Base-by-base conservation (phyloP, 2,888 invertebrate genomes). In the Blera fallax region DNA sequence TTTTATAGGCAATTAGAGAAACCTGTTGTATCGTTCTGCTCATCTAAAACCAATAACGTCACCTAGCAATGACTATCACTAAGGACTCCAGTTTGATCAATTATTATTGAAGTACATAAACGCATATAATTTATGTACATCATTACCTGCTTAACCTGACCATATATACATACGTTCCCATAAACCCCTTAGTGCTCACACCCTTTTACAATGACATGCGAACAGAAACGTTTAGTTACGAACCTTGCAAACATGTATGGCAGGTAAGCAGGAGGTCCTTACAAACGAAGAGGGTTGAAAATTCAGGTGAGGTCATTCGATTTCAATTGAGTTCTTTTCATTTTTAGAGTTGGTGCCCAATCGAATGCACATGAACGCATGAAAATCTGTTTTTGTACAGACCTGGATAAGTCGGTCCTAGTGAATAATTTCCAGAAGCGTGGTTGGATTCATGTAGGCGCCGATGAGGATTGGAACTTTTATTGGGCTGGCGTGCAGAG, bases 401-500 rank as follows among this genome's bases (percentile, higher is more conserved):
- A 92, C 92, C 94, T 98, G 90, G 98, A 98, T 90, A 98, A 98
- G 92, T 98, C 98, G 21, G 98, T 98, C 8, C 94, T 98, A 76
- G 94, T 97, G 64, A 96, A 96, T 88, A 98, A 98, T 92, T 98
- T 98, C 90, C 97, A 98, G 88, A 96, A 97, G 89, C 94, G 98
- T 67, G 97, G 97, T 10, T 98, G 98, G 98, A 92, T 94, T 1
- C 90, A 91, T 79, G 98, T 97, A 0, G 95, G 95, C 0, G 95
- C 97, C 0, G 97, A 98, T 88, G 98, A 98, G 89, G 97, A 98
- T 89, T 98, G 98, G 98, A 98, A 98, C 91, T 96, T 98, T 90
- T 98, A 98, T 91, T 98, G 98, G 98, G 97, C 98, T 2, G 96
- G 96, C 77, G 97, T 98, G 1, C 95, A 96, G 89, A 98, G 97